A percentile compares a stretch with the other conserved stretches of the same genome.
These are phyloP conservation scores for Agrotis segetum DNA, from an alignment of 2,888 invertebrate genomes.

Conservation along the genomic window DNA sequence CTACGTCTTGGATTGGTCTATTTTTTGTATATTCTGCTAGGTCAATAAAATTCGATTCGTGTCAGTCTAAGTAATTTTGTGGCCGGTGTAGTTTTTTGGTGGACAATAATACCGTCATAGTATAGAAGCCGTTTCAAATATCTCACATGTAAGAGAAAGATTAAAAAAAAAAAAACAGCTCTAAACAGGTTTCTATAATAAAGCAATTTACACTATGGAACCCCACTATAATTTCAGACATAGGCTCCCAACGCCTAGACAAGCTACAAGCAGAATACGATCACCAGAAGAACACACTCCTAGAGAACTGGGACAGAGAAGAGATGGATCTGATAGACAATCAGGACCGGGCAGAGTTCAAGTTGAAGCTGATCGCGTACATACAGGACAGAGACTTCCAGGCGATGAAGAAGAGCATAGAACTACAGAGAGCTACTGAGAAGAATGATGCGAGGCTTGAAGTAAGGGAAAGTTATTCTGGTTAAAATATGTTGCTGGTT, in stretches of 20 bases:
- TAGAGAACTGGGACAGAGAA: conserved; percentile 90
- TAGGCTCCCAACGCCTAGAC: conserved; percentile 90
- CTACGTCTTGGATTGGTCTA: too few relatives aligned
- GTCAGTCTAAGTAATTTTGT: too few relatives aligned
- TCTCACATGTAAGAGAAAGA: too few relatives aligned
- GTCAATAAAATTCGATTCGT: too few relatives aligned
- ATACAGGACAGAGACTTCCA: conserved; percentile 88
- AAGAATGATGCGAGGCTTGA: conserved; percentile 86
- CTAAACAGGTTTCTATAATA: too few relatives aligned
- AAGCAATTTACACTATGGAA: too few relatives aligned
- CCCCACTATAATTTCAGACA: conserved; percentile 78
- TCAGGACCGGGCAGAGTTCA: conserved; percentile 90
- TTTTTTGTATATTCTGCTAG: too few relatives aligned
- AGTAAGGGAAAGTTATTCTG: conserved; percentile 68
- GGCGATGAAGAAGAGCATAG: conserved; percentile 74
- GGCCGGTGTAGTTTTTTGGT: too few relatives aligned
- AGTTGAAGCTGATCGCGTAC: conserved; percentile 91
- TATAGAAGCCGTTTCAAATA: too few relatives aligned
- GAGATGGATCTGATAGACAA: conserved; percentile 88
- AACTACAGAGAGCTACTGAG: conserved; percentile 77
- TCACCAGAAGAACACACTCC: conserved; percentile 89
- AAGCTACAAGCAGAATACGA: conserved; percentile 90
- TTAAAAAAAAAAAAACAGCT: too few relatives aligned
- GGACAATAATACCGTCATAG: too few relatives aligned
- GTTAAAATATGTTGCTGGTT: not conserved